Percentiles rank a stretch among this genome's conserved stretches.
Conservation (phyloP, 2,888 invertebrate genomes). For the Apamea sordens region DNA sequence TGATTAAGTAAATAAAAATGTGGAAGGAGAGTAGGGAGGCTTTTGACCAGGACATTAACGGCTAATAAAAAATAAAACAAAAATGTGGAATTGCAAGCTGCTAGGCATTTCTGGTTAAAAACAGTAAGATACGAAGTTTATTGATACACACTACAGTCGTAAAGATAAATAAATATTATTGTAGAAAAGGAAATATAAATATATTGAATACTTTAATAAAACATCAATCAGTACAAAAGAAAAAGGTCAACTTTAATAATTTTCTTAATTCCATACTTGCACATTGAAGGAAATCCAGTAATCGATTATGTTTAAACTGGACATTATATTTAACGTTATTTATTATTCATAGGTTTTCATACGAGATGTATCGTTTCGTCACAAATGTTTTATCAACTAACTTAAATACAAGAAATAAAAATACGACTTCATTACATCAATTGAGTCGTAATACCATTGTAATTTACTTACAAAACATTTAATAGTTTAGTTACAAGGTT, state of each 20-base stretch:
- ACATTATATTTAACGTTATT: not conserved
- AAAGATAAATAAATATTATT: not conserved
- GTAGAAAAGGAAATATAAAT: too few relatives aligned
- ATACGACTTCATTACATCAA: not conserved
- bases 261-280: not conserved
- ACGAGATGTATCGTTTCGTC: not conserved
- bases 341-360: not conserved
- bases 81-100: too few relatives aligned
- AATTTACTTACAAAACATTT: constrained; percentile 55
- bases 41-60: too few relatives aligned
- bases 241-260: not conserved
- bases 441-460: constrained; percentile 18
- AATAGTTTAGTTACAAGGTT: constrained; percentile 66
- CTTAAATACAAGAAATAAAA: not conserved
- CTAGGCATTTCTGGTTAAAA: not conserved
- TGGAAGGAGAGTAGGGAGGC: too few relatives aligned
- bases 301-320: not conserved
- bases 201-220: not conserved
- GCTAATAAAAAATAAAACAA: too few relatives aligned
- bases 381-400: not conserved
- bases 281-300: not conserved
- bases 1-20: not conserved
- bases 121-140: not conserved
- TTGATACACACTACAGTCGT: not conserved
- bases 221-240: not conserved